These are phyloP conservation scores for Anolis sagrei DNA, from an alignment of 2,113 vertebrate species.

Conservation along the genomic window DNA sequence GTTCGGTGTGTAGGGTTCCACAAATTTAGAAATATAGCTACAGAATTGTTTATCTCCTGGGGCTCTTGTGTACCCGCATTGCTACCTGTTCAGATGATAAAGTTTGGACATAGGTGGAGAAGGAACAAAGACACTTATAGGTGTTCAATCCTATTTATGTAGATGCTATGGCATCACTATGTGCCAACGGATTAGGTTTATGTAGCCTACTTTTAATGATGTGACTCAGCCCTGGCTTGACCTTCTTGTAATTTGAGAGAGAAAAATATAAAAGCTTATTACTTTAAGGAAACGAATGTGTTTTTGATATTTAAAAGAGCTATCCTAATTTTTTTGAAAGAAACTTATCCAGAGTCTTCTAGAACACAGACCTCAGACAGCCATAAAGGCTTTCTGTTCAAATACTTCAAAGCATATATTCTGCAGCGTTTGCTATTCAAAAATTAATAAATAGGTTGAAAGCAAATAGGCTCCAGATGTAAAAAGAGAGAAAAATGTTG, in stretches of 20 bases:
- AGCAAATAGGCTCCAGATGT: conserved; percentile 56
- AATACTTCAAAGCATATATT: conserved; percentile 48
- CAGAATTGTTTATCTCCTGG: background rate
- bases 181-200: background rate
- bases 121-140: background rate
- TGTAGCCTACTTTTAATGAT: background rate
- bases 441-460: conserved; percentile 60
- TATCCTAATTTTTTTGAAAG: background rate
- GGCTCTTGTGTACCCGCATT: background rate
- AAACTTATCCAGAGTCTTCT: conserved; percentile 49
- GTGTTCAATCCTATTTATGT: background rate
- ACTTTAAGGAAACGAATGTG: conserved; percentile 5
- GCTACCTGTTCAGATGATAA: background rate
- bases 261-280: background rate
- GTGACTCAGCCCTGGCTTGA: background rate
- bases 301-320: conserved; percentile 35
- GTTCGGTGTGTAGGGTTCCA: too few relatives aligned
- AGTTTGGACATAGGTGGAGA: background rate
- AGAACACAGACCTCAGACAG: conserved; percentile 18
- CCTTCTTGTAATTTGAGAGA: background rate
- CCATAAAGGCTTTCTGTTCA: conserved; percentile 21
- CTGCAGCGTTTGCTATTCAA: conserved; percentile 45
- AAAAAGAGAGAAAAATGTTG: conserved; percentile 26
- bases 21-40: background rate
- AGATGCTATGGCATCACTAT: too few relatives aligned